These are phyloP conservation scores for Acanthiza pusilla DNA, from an alignment of 2,797 vertebrate species.

Conservation along the genomic window DNA sequence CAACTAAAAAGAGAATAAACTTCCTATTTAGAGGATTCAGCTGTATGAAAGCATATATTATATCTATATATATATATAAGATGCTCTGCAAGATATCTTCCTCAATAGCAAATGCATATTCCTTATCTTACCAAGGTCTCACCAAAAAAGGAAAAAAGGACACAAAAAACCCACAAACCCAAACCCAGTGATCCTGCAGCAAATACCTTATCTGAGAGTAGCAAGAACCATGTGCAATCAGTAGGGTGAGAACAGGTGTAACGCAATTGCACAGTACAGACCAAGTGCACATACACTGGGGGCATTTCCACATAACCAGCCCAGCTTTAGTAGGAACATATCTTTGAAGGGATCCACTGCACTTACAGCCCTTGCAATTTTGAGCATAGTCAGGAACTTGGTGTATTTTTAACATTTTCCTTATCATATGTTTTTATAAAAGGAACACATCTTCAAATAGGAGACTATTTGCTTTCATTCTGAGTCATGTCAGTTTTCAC, in stretches of 20 bases:
- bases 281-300: fast-evolving
- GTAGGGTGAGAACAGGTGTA: neutral
- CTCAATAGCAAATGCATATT: neutral
- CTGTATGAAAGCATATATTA: neutral
- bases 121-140: neutral
- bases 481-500: neutral
- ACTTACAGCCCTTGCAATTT: neutral
- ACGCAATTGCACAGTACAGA: neutral
- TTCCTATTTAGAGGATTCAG: neutral
- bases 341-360: neutral
- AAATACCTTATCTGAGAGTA: neutral
- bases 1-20: neutral
- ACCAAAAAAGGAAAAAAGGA: neutral
- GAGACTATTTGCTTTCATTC: neutral
- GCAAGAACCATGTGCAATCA: neutral
- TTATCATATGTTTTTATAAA: neutral
- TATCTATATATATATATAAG: neutral
- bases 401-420: neutral
- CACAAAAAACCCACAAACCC: neutral
- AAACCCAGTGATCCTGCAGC: neutral
- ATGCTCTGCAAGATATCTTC: neutral
- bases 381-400: neutral
- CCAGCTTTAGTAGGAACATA: neutral
- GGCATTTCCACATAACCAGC: neutral
- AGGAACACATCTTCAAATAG: neutral